Evolutionary conservation across 2,797 vertebrate species (phyloP).

Genomic region (Selene dorsalis): DNA sequence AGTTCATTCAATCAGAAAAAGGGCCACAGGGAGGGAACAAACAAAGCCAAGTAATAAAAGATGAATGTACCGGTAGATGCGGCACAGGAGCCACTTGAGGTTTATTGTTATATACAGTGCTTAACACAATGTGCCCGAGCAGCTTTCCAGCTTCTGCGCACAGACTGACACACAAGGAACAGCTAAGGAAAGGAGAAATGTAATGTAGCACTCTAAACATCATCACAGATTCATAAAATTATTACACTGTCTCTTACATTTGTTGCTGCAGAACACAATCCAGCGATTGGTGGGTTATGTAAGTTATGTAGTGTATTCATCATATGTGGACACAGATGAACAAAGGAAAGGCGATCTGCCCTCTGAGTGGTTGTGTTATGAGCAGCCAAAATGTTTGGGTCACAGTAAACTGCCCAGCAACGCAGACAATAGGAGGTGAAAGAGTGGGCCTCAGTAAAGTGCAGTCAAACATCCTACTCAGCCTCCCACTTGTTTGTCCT

Average conservation of each 20-base stretch:
- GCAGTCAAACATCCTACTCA: slow-evolving; percentile 74
- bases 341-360: slow-evolving; percentile 20
- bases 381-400: slow-evolving; percentile 63
- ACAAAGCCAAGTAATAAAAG: slow-evolving; percentile 72
- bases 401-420: slow-evolving; percentile 65
- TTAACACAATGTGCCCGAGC: slow-evolving; percentile 31
- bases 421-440: slow-evolving; percentile 82
- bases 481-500: slow-evolving; percentile 76
- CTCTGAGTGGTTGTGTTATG: slow-evolving; percentile 55
- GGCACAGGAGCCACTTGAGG: slow-evolving; percentile 46
- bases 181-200: slow-evolving; percentile 17
- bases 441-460: slow-evolving; percentile 56
- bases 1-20: slow-evolving; percentile 71
- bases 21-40: slow-evolving; percentile 70
- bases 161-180: slow-evolving; percentile 14
- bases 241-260: slow-evolving; percentile 9
- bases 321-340: slow-evolving; percentile 5
- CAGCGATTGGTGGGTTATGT: not conserved
- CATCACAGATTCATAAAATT: slow-evolving; percentile 12
- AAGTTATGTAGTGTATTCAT: slow-evolving; percentile 13
- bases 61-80: slow-evolving; percentile 55
- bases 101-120: slow-evolving; percentile 52
- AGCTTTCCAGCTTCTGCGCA: slow-evolving; percentile 32
- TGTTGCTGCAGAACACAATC: slow-evolving; percentile 9
- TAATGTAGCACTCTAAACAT: slow-evolving; percentile 10